phyloP scores from a whole-genome alignment of 2,797 vertebrate genomes.

The Leptoclinus maculatus region DNA sequence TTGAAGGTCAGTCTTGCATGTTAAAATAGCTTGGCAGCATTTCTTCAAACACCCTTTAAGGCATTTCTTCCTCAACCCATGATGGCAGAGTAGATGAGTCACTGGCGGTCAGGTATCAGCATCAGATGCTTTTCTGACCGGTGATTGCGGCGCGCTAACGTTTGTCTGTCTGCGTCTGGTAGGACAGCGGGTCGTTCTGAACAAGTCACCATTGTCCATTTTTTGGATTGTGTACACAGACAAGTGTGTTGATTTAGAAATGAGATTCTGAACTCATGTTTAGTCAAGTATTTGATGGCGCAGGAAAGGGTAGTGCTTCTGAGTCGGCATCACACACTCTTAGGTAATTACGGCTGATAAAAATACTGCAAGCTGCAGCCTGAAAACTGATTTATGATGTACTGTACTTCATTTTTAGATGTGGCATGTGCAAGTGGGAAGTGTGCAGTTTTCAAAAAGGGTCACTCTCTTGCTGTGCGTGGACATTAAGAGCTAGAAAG shows the following conservation, averaged over 20 bases:
- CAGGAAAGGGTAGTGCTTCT: conserved; percentile 34
- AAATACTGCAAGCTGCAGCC: conserved; percentile 39
- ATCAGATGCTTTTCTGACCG: conserved; percentile 60
- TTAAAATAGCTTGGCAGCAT: conserved; percentile 69
- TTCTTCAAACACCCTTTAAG: conserved; percentile 68
- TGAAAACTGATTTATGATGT: conserved; percentile 49
- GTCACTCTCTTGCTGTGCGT: conserved; percentile 40
- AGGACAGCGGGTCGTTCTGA: conserved; percentile 16
- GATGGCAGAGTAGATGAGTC: conserved; percentile 75
- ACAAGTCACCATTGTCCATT: conserved; percentile 34
- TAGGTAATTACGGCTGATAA: conserved; percentile 39
- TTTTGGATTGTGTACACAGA: conserved; percentile 28
- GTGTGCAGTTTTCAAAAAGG: conserved; percentile 45
- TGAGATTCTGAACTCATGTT: conserved; percentile 39
- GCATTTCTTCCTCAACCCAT: conserved; percentile 66
- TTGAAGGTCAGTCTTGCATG: conserved; percentile 78
- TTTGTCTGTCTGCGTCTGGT: conserved; percentile 48
- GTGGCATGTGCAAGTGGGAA: conserved; percentile 46
- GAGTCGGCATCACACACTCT: conserved; percentile 32
- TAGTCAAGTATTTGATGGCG: conserved; percentile 34
- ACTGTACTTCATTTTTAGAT: conserved; percentile 49
- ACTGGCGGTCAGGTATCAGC: conserved; percentile 72
- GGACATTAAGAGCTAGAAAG: conserved; percentile 34
- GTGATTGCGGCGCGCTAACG: conserved; percentile 43
- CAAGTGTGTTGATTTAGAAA: conserved; percentile 43